Evolutionary conservation across 2,113 vertebrate genomes (phyloP).

Genomic region (Ornithorhynchus anatinus): DNA sequence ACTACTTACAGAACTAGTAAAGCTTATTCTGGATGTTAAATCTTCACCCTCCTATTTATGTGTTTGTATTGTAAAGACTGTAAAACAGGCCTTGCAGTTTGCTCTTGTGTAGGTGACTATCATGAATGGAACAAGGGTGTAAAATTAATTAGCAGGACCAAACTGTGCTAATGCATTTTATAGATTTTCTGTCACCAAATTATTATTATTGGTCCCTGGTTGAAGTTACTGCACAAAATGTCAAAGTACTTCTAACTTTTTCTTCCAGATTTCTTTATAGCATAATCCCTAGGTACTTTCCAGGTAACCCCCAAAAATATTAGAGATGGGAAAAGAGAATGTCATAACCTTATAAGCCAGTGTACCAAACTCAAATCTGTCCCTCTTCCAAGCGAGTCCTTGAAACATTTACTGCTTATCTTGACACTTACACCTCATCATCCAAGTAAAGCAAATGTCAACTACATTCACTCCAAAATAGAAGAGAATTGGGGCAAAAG

Average conservation of each 20-base stretch:
- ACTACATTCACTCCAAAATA: no score
- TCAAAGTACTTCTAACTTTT: conserved; percentile 33
- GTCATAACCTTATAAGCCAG: not conserved
- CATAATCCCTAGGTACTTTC: conserved; percentile 18
- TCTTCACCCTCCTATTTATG: conserved; percentile 48
- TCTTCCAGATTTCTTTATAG: conserved; percentile 40
- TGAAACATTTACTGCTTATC: not conserved
- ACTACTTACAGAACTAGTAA: conserved; percentile 47
- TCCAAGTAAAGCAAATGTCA: no score
- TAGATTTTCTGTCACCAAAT: conserved; percentile 64
- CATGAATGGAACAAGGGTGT: conserved; percentile 38
- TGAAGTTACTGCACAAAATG: conserved; percentile 19
- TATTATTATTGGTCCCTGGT: conserved; percentile 52
- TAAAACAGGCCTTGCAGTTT: conserved; percentile 35
- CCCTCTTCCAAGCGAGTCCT: not conserved
- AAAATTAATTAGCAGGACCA: conserved; percentile 12
- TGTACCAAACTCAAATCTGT: not conserved
- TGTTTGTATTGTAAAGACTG: conserved; percentile 50
- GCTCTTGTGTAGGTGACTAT: conserved; percentile 30
- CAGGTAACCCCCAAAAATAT: conserved; percentile 25
- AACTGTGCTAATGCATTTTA: conserved; percentile 64
- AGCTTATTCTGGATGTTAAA: conserved; percentile 43
- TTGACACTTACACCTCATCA: no score
- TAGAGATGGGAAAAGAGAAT: not conserved
- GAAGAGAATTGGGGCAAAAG: no score